Conservation (phyloP, 2,888 invertebrate genomes). For the Dasypolia templi region DNA sequence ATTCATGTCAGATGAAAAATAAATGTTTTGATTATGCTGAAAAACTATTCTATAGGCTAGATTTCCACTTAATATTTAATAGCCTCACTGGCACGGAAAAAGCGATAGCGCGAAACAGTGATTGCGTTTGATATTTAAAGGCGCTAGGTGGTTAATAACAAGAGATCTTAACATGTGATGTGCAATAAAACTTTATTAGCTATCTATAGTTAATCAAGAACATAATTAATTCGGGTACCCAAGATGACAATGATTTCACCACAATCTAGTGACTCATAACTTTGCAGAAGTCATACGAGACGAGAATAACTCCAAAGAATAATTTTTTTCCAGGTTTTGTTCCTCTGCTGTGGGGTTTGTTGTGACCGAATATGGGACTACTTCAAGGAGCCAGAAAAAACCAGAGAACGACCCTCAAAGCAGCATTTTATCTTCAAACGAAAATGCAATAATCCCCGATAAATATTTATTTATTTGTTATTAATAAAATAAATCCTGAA, state of each 20-base stretch:
- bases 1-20: conserved; percentile 51
- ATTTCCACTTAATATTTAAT: conserved; percentile 50
- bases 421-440: background rate
- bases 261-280: conserved; percentile 1
- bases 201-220: background rate
- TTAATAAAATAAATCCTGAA: background rate
- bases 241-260: conserved; percentile 9
- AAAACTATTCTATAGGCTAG: conserved; percentile 57
- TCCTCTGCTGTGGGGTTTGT: background rate
- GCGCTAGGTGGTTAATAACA: conserved; percentile 1
- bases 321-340: background rate
- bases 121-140: conserved; percentile 39
- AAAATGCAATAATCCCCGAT: background rate
- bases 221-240: background rate
- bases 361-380: background rate
- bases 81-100: conserved; percentile 50
- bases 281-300: background rate
- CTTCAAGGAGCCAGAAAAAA: background rate
- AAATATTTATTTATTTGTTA: too few relatives aligned
- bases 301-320: background rate
- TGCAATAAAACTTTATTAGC: background rate
- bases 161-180: background rate
- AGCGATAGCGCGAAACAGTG: conserved; percentile 26
- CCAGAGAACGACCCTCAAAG: background rate
- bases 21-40: conserved; percentile 44